Evolutionary conservation across 2,113 vertebrate genomes (phyloP).

Genomic region (Setophaga petechia): DNA sequence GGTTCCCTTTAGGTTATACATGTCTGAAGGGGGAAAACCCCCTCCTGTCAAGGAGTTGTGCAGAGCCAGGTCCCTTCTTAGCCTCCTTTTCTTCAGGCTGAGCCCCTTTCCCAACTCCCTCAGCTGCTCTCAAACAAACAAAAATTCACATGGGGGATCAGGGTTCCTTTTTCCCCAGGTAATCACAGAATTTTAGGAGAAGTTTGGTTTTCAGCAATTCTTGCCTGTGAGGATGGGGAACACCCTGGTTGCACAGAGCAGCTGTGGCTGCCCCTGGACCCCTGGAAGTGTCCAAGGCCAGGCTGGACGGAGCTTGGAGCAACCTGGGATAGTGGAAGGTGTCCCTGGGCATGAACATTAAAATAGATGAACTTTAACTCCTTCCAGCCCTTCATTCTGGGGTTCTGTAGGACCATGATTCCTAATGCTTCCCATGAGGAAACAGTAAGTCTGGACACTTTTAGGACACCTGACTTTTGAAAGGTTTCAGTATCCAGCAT

Average conservation of each 20-base stretch:
- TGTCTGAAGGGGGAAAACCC: background rate
- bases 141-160: background rate
- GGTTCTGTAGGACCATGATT: background rate
- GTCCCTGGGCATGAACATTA: background rate
- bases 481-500: background rate
- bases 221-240: background rate
- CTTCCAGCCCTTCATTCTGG: background rate
- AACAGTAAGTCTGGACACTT: background rate
- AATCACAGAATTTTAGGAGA: background rate
- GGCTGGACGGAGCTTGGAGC: background rate
- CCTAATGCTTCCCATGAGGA: background rate
- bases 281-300: background rate
- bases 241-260: background rate
- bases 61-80: background rate
- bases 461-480: background rate
- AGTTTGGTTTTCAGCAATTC: background rate
- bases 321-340: fast-evolving
- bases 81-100: background rate
- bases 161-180: background rate
- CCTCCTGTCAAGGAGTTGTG: background rate
- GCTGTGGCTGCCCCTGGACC: background rate
- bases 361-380: background rate
- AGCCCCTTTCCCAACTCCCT: background rate
- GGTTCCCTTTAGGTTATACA: background rate
- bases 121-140: background rate